A percentile compares a stretch with the other conserved stretches of the same genome.
Evolutionary conservation across 2,888 invertebrate species (phyloP).

Genomic region (Electrophaes corylata): DNA sequence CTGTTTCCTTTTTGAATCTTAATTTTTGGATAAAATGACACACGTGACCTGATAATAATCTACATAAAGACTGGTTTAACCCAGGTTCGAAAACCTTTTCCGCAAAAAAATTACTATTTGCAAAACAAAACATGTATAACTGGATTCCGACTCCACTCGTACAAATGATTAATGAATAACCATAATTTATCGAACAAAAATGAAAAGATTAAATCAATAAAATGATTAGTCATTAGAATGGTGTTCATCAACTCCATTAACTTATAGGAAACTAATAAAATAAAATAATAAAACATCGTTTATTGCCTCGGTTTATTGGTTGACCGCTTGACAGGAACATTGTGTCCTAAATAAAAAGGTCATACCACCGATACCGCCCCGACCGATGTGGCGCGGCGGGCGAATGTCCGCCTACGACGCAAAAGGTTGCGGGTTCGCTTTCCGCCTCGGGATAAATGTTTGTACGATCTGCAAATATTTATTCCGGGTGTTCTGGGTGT

Average conservation of each 20-base stretch:
- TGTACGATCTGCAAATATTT: no score
- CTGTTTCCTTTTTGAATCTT: no score
- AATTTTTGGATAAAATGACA: slow-evolving; percentile 18
- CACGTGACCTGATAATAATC: neutral
- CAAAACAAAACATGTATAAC: neutral
- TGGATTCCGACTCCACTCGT: neutral
- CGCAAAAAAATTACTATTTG: neutral
- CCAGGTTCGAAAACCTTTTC: neutral
- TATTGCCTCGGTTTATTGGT: no score
- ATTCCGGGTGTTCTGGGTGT: no score
- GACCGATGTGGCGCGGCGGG: no score
- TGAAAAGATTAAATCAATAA: neutral
- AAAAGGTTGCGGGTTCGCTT: no score
- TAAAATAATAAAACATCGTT: no score
- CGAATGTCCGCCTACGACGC: no score
- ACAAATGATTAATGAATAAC: neutral
- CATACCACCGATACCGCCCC: no score
- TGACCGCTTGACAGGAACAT: no score
- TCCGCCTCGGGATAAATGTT: no score
- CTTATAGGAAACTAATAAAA: neutral
- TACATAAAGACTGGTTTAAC: neutral
- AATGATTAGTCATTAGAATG: neutral
- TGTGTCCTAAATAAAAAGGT: no score
- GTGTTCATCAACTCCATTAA: neutral
- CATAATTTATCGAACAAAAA: neutral